phyloP scores from a whole-genome alignment of 2,888 invertebrate genomes.

The Heliconius charithonia region DNA sequence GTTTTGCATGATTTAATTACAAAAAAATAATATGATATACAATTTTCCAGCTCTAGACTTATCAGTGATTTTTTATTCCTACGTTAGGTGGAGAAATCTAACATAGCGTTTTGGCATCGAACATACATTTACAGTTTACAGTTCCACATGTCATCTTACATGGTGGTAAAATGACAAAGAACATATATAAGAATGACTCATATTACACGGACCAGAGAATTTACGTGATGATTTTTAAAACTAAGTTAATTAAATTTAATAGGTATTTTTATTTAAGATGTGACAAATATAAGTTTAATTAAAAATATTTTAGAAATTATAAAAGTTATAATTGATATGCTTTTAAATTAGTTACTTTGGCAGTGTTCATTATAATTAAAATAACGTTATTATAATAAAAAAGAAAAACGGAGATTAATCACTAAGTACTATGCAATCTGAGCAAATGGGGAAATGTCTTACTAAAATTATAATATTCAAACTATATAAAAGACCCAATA shows the following conservation, averaged over 20 bases:
- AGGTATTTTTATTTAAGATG: too few relatives aligned
- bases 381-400: not conserved
- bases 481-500: not conserved
- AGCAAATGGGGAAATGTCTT: not conserved
- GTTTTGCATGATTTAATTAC: not conserved
- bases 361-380: not conserved
- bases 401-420: not conserved
- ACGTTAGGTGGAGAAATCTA: not conserved
- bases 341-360: constrained; percentile 7
- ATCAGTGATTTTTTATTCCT: not conserved
- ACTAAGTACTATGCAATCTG: not conserved
- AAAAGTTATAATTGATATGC: constrained; percentile 11
- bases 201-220: too few relatives aligned
- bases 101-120: too few relatives aligned
- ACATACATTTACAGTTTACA: too few relatives aligned
- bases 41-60: not conserved
- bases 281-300: too few relatives aligned
- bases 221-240: too few relatives aligned
- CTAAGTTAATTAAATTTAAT: too few relatives aligned
- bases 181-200: too few relatives aligned
- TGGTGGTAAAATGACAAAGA: too few relatives aligned
- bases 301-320: too few relatives aligned
- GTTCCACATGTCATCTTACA: too few relatives aligned
- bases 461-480: not conserved
- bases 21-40: not conserved